These are phyloP conservation scores for Calcarius lapponicus DNA, from an alignment of 2,797 vertebrate genomes.

Conservation along the genomic window DNA sequence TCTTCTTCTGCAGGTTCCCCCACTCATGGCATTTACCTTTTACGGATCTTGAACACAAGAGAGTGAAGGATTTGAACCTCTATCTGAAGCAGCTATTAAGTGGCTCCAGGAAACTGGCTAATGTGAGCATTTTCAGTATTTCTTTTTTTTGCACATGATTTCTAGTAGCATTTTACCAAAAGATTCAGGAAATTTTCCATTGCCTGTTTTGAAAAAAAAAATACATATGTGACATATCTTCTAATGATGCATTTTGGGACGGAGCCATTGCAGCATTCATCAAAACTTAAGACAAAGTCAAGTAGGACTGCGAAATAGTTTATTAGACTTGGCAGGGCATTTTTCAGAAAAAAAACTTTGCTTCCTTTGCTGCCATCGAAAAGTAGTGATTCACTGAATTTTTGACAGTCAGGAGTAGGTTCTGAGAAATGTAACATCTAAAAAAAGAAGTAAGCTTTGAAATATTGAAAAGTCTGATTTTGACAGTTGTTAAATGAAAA, in stretches of 20 bases:
- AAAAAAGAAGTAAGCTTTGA: slow-evolving; percentile 5
- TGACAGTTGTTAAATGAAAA: slow-evolving; percentile 36
- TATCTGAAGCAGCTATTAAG: slow-evolving; percentile 85
- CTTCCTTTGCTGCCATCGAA: background rate
- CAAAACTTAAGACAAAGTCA: background rate
- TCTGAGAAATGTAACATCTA: slow-evolving; percentile 8
- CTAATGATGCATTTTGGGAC: background rate
- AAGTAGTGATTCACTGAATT: slow-evolving; percentile 31
- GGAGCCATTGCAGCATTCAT: background rate
- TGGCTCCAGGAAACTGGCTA: slow-evolving; percentile 75
- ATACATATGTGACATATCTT: background rate
- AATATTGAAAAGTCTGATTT: slow-evolving; percentile 39
- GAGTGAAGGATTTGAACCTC: slow-evolving; percentile 80
- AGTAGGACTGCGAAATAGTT: background rate
- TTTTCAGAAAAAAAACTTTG: background rate
- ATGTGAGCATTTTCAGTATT: slow-evolving; percentile 43
- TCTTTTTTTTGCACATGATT: background rate
- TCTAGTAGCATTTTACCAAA: background rate
- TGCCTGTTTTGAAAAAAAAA: background rate
- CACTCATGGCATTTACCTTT: slow-evolving; percentile 80
- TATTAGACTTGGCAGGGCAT: slow-evolving; percentile 7
- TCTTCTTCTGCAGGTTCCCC: slow-evolving; percentile 82
- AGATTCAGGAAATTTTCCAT: background rate
- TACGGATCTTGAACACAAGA: slow-evolving; percentile 68
- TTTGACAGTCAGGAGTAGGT: slow-evolving; percentile 32